Base-by-base conservation (phyloP, 2,797 vertebrate species). In the Pseudochirops cupreus region DNA sequence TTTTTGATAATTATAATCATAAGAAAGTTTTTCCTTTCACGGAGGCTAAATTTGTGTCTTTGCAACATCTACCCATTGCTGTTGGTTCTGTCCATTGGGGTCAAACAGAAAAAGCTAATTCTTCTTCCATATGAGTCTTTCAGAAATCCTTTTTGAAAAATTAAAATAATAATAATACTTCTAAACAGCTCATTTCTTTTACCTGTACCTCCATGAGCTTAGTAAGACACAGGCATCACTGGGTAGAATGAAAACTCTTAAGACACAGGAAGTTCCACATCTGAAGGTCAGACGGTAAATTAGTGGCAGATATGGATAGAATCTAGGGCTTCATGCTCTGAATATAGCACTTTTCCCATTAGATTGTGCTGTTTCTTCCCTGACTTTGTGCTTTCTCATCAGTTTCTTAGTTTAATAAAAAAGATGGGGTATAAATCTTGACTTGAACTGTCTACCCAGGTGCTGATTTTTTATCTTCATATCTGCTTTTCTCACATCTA, bases 81-180 rank as follows among this genome's bases (percentile, higher is more conserved):
- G 1, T 39, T 74, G 67, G 67, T 39, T 39, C n/a, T 39, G 6
- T 39, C 67, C n/a, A 74, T 0, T 74, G 67, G 1, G 67, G n/a
- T 18, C 33, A 21, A 74, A 39, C 0, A 74, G 18, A 74, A 21
- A 39, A 74, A 74, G n/a, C n/a, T 9, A 24, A 39, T 39, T 21
- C 2, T 6, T 39, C 6, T 24, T 74, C 18, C 18, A n/a, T n/a
- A 18, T n/a, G 1, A 74, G 67, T 74, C n/a, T 74, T 74, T 74
- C 5, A n/a, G n/a, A 1, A n/a, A 10, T 96, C 82, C 92, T 97
- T 96, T 90, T 54, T 89, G 90, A 18, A 93, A 96, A 95, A 94
- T 95, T 93, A 82, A 53, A 93, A 91, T 46, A 95, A 94, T 93
- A 96, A 91, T 62, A 67, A 91, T 57, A 24, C 0, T n/a, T n/a